Base-by-base conservation (phyloP, 2,797 vertebrate genomes). In the Lepus townsendii region DNA sequence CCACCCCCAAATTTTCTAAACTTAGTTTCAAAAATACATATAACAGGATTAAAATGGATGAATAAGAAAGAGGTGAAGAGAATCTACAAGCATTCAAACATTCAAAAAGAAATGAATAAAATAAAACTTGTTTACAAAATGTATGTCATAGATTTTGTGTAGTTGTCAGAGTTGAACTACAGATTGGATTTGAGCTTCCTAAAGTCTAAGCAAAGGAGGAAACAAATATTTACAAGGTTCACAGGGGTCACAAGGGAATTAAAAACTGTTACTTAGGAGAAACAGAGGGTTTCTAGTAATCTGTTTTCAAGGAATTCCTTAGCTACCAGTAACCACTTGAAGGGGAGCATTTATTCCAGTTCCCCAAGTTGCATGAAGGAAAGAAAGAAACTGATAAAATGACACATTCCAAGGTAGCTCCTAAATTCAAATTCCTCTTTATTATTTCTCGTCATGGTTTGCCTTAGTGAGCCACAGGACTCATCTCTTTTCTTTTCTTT, bases 381-480 rank as follows among this genome's bases (percentile, higher is more conserved):
- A 93, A 80, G 72, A 65, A 69, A 90, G 26, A 26, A 63, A 84
- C 38, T 84, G 79, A 54, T 83, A 47, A 95, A 83, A 84, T 71
- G n/a, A 12, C 54, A 35, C 72, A 78, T 87, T 87, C 89, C 77
- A 73, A 7, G 35, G 13, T 90, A 52, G 20, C 54, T 85, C n/a
- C 54, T 79, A 47, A 87, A 91, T 87, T 88, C 62, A 87, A 91
- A 69, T 26, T 62, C 85, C 63, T 50, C 91, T 92, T 84, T 69
- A 65, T 76, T 84, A 75, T 93, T 83, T 95, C 11, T 93, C 5
- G 60, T 80, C 32, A 87, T n/a, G 77, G 26, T 88, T 96, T 94
- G 52, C 57, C 68, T 89, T 87, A 75, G 75, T 93, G 42, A 79
- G 79, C 22, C 54, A 88, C 24, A 95, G n/a, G 71, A 95, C 62